Evolutionary conservation across 2,113 vertebrate species (phyloP), one percentile per base, ranked within the genome.

Genomic region (Psilopsiagon aurifrons): DNA sequence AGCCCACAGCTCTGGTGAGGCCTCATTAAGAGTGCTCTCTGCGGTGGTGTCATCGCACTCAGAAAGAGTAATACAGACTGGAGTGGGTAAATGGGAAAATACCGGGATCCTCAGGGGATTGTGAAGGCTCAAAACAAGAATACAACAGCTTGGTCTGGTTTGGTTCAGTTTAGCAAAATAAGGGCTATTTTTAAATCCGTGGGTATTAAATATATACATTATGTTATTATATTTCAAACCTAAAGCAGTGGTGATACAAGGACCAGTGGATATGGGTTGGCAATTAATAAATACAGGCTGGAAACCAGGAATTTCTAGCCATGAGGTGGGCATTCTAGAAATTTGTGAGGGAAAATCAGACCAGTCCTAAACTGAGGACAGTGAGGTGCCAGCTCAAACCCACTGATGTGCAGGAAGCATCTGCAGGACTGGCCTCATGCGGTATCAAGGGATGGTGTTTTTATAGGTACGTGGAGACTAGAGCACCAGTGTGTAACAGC

Each of bases 261-360:
- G 77, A 18, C 24, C 31, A 9, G 23, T 31, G 37, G 4, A 10
- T 35, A 6, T 69, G 22, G 73, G 29, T 28, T 37, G 24, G 9
- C 51, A 28, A 2, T 29, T 19, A 41, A 43, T 66, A 69, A 88
- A 55, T 16, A 43, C 11, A 39, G 44, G 8, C 39, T 73, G 70
- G 62, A 84, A 88, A 76, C 11, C 8, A 57, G 71, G 51, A 6
- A 7, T 77, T 80, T 62, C 44, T 64, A 57, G 39, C 44, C 35
- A 22, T 1, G 3, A 71, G 47, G 20, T 37, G 14, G 19, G 19
- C 0, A 0, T 43, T 78, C n/a, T 66, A 25, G 31, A 29, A 47
- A 24, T 11, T 10, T 64, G 33, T 46, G 33, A 51, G 24, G 47
- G 49, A 64, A 64, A 85, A 59, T 13, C 37, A 63, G 47, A 15